These are phyloP conservation scores for Uloborus diversus DNA, from an alignment of 1,140 invertebrate species.

Conservation along the genomic window DNA sequence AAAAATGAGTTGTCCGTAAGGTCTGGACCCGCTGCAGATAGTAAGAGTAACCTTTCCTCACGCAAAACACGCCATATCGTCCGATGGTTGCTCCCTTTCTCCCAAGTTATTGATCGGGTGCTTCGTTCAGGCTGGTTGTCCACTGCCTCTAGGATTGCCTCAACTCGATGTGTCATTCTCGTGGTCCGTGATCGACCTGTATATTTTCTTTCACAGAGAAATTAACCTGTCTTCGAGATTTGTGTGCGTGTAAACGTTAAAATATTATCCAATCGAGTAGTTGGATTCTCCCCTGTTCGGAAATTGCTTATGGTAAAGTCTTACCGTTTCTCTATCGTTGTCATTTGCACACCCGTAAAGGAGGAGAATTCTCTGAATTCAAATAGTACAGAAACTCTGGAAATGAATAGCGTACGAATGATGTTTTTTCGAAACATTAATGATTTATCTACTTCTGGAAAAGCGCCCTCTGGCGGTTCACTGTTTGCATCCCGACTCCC, in stretches of 20 bases:
- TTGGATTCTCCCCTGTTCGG: background rate
- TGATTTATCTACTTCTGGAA: background rate
- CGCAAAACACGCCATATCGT: background rate
- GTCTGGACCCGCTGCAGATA: background rate
- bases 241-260: background rate
- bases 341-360: background rate
- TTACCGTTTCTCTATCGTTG: background rate
- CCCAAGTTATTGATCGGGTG: background rate
- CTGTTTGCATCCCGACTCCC: background rate
- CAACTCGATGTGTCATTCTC: background rate
- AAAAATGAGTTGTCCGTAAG: background rate
- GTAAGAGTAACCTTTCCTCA: background rate
- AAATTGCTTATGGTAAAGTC: background rate
- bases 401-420: background rate
- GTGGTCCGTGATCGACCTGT: background rate
- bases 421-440: background rate
- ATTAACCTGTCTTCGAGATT: background rate
- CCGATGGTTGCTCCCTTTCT: background rate
- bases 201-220: background rate
- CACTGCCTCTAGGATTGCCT: background rate
- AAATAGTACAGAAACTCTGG: background rate
- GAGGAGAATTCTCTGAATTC: background rate
- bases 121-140: background rate
- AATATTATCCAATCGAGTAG: background rate
- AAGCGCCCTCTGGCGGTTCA: background rate